Conservation (phyloP, 92 coral and sea anemone genomes). For the Hydrozoanthus gracilis region DNA sequence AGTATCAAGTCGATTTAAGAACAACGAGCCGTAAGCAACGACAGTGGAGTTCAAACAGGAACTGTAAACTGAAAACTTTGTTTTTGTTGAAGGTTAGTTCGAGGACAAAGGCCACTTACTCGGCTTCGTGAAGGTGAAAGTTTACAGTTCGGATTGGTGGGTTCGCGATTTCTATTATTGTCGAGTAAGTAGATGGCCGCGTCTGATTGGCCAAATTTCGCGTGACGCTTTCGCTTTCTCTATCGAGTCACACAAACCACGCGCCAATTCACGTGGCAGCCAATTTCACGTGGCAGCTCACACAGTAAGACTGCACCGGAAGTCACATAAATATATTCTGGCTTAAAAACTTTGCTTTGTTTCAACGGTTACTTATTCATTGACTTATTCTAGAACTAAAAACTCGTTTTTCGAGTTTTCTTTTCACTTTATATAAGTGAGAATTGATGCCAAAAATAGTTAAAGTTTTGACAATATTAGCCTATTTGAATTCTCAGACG, state of each 20-base stretch:
- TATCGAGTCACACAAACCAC: background rate
- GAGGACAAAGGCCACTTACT: slow-evolving; percentile 49
- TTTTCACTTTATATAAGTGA: no score
- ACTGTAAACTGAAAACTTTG: background rate
- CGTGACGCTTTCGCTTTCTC: slow-evolving; percentile 1
- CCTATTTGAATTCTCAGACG: no score
- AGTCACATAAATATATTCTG: background rate
- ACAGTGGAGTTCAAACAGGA: background rate
- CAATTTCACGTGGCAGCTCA: slow-evolving; percentile 13
- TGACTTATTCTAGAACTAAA: no score
- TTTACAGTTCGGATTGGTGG: slow-evolving; percentile 45
- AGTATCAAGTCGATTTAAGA: background rate
- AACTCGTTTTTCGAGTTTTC: no score
- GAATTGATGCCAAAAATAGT: no score
- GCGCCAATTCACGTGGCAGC: slow-evolving; percentile 29
- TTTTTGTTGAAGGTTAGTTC: slow-evolving; percentile 27
- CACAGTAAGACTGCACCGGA: background rate
- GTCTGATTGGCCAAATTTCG: slow-evolving; percentile 20
- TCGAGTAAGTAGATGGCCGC: background rate
- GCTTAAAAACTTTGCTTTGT: background rate
- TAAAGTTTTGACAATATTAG: no score
- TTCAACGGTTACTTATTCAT: background rate
- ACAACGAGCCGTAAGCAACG: background rate
- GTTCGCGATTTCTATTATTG: background rate
- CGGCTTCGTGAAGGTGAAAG: slow-evolving; percentile 43